Percentiles rank a stretch among this genome's conserved stretches.
phyloP scores from a whole-genome alignment of 2,888 invertebrate species.

The Himalopsyche kuldschensis region DNA sequence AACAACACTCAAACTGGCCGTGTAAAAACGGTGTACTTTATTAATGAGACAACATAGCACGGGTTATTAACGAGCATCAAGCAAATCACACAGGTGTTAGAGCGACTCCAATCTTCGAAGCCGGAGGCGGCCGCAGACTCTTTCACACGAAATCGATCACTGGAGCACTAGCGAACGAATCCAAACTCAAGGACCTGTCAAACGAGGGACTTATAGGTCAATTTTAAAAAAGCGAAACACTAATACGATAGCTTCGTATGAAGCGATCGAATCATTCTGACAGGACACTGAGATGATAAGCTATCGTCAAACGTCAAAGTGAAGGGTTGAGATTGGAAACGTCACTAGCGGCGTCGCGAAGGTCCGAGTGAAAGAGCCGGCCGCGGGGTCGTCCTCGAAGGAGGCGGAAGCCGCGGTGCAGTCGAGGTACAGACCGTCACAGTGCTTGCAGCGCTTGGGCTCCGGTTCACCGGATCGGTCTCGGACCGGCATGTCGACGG shows the following conservation, averaged over 20 bases:
- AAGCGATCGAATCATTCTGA: not conserved
- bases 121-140: not conserved
- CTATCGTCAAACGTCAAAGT: not conserved
- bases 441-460: constrained; percentile 90
- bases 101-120: not conserved
- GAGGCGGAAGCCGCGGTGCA: constrained; percentile 36
- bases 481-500: constrained; percentile 62
- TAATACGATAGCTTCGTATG: not conserved
- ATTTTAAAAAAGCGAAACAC: not conserved
- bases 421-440: constrained; percentile 71
- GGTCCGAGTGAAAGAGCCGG: not conserved
- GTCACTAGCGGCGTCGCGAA: not conserved
- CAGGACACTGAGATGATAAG: not conserved
- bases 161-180: not conserved
- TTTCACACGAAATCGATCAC: not conserved
- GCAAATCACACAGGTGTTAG: not conserved
- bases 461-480: constrained; percentile 66
- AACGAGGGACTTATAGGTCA: not conserved
- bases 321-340: not conserved
- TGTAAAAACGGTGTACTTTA: not conserved
- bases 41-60: not conserved
- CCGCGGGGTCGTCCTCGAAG: not conserved
- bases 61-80: not conserved
- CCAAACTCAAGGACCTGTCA: not conserved
- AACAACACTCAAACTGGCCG: not conserved